Evolutionary conservation across 2,113 vertebrate genomes (phyloP).

Genomic region (Sinocyclocheilus rhinocerous): DNA sequence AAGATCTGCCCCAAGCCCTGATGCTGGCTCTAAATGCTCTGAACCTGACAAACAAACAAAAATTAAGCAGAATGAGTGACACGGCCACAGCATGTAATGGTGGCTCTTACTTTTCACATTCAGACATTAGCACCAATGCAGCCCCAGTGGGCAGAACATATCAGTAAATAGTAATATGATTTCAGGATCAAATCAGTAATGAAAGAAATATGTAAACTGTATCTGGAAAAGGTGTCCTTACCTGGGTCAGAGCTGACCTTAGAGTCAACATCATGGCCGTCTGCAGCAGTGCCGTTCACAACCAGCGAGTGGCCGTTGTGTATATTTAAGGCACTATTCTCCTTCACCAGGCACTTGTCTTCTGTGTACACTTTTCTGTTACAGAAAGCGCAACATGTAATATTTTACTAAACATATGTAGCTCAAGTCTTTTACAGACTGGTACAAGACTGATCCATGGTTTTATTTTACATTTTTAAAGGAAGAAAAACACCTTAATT

Average conservation of each 20-base stretch:
- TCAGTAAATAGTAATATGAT: not conserved
- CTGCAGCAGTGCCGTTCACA: not conserved
- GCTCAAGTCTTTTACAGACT: not conserved
- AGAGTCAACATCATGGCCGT: slow-evolving; percentile 43
- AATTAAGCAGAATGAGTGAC: slow-evolving; percentile 60
- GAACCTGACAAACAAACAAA: slow-evolving; percentile 44
- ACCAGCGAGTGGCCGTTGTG: slow-evolving; percentile 5
- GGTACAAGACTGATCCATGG: not conserved
- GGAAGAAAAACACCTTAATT: too few relatives aligned
- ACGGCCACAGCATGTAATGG: not conserved
- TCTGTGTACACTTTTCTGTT: slow-evolving; percentile 71
- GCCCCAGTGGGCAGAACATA: not conserved
- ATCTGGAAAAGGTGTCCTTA: slow-evolving; percentile 47
- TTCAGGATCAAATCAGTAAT: not conserved
- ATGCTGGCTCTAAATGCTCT: slow-evolving; percentile 77
- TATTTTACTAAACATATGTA: not conserved
- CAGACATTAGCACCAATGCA: not conserved
- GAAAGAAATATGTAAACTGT: not conserved
- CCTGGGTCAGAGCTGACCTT: slow-evolving; percentile 61
- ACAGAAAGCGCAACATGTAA: not conserved
- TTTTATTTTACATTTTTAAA: not conserved
- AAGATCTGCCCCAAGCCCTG: slow-evolving; percentile 85
- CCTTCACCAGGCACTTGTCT: slow-evolving; percentile 60
- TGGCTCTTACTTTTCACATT: not conserved
- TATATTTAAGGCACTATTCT: not conserved